A percentile compares a stretch with the other conserved stretches of the same genome.
Evolutionary conservation across 2,113 vertebrate species (phyloP).

Genomic region (Pteronura brasiliensis): DNA sequence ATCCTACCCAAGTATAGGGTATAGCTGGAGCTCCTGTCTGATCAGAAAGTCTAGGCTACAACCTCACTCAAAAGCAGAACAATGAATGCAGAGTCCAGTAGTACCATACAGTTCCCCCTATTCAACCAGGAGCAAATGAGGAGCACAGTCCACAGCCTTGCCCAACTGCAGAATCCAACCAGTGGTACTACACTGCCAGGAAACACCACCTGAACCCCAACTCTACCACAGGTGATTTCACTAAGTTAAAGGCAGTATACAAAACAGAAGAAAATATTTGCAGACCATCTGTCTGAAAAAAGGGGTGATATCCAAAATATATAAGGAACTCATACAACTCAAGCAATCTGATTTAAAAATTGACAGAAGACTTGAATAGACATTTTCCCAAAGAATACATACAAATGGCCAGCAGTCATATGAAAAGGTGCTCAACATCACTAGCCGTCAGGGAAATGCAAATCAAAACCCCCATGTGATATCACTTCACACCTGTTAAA

Average conservation of each 20-base stretch:
- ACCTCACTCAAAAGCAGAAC: background rate
- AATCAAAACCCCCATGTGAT: background rate
- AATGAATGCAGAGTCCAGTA: background rate
- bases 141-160: background rate
- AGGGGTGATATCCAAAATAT: background rate
- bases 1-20: background rate
- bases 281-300: background rate
- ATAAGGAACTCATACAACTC: background rate
- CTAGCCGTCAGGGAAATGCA: background rate
- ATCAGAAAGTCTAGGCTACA: background rate
- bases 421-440: background rate
- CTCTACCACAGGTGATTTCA: background rate
- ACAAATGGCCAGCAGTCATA: background rate
- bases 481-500: background rate
- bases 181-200: background rate
- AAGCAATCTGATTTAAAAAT: background rate
- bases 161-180: background rate
- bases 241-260: background rate
- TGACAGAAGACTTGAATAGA: background rate
- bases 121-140: background rate
- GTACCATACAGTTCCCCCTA: background rate
- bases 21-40: background rate
- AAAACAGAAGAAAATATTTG: background rate
- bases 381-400: background rate
- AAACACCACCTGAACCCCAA: background rate